Evolutionary conservation across 2,888 invertebrate species (phyloP).

Genomic region (Syrphus vitripennis): DNA sequence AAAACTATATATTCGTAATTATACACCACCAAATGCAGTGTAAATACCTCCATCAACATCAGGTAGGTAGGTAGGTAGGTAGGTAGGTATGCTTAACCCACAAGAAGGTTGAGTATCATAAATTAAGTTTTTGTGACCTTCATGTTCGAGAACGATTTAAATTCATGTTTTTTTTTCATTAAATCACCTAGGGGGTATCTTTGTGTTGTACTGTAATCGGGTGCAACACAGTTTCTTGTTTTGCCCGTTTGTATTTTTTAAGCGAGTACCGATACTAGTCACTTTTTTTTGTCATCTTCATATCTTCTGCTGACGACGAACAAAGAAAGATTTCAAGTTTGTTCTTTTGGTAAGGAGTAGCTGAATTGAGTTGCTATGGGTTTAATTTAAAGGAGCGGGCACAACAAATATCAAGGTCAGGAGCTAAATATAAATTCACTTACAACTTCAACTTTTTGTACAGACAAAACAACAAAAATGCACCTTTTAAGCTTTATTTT

Average conservation of each 20-base stretch:
- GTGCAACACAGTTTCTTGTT: conserved; percentile 50
- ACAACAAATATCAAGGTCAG: conserved; percentile 38
- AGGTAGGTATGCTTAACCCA: conserved; percentile 29
- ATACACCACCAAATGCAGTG: conserved; percentile 74
- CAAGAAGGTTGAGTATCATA: conserved; percentile 52
- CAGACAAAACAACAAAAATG: background rate
- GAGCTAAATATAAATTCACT: conserved; percentile 19
- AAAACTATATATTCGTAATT: conserved; percentile 50
- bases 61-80: background rate
- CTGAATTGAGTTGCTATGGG: background rate
- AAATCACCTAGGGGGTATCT: background rate
- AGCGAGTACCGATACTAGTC: background rate
- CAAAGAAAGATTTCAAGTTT: conserved; percentile 41
- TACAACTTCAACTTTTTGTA: background rate
- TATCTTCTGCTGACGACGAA: background rate
- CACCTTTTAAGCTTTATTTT: conserved; percentile 50
- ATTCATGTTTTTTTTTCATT: conserved; percentile 25
- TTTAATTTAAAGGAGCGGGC: conserved; percentile 24
- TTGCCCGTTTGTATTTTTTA: conserved; percentile 1
- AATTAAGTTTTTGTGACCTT: conserved; percentile 53
- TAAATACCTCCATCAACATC: conserved; percentile 39
- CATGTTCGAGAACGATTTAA: conserved; percentile 25
- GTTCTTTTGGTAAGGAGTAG: conserved; percentile 10
- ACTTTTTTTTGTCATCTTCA: conserved; percentile 28
- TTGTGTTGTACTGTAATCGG: conserved; percentile 46